Evolutionary conservation across 2,797 vertebrate species (phyloP).

Genomic region (Takifugu ocellatus): DNA sequence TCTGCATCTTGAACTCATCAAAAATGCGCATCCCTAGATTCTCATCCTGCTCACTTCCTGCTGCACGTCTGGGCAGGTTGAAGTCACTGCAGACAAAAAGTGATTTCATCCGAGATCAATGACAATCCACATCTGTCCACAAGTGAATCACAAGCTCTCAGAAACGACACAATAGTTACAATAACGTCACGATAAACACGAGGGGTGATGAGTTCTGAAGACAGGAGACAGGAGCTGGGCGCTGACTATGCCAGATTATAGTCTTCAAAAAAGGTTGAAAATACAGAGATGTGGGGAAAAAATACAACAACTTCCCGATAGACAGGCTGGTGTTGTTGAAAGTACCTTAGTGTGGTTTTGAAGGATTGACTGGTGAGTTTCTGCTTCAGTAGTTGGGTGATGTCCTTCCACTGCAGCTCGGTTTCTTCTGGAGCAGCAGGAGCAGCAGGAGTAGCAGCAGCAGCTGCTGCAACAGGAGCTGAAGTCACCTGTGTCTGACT

Average conservation of each 20-base stretch:
- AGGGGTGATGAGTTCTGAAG: neutral
- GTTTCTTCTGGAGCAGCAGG: neutral
- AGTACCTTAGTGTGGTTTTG: conserved; percentile 40
- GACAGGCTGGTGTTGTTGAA: neutral
- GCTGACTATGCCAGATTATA: too few species aligned
- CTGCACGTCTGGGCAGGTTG: conserved; percentile 44
- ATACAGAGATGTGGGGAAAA: neutral
- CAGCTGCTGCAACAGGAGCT: fast-evolving
- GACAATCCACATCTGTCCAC: neutral
- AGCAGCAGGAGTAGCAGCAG: fast-evolving
- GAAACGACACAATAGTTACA: too few species aligned
- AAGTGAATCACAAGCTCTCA: fast-evolving
- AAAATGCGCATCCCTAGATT: conserved; percentile 56
- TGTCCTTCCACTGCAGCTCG: conserved; percentile 69
- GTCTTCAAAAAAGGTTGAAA: neutral
- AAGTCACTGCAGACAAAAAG: conserved; percentile 43
- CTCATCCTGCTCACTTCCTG: conserved; percentile 78
- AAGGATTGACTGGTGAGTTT: conserved; percentile 49
- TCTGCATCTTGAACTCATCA: conserved; percentile 54
- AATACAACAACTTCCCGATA: neutral
- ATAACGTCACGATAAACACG: too few species aligned
- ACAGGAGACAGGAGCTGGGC: neutral
- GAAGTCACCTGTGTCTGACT: fast-evolving
- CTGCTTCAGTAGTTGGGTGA: conserved; percentile 60
- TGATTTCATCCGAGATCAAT: neutral